Evolutionary conservation across 2,888 invertebrate species (phyloP).

Genomic region (Eupithecia centaureata): DNA sequence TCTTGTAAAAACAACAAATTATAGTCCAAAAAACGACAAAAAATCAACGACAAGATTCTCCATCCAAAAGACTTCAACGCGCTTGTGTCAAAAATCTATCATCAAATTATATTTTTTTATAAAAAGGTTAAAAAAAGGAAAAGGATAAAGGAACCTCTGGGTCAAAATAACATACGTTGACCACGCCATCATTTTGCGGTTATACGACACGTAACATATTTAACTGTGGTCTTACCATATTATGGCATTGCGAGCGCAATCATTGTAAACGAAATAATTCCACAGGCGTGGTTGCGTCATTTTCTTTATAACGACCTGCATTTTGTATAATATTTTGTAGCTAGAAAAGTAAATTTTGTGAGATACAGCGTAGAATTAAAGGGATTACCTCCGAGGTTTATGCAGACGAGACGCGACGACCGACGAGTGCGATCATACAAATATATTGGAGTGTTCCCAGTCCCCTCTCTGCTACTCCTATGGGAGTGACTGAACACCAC

Average conservation of each 20-base stretch:
- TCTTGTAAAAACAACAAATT: too few relatives aligned
- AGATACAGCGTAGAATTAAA: too few relatives aligned
- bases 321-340: slow-evolving; percentile 37
- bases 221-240: slow-evolving; percentile 45
- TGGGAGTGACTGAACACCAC: too few relatives aligned
- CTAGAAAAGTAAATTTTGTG: slow-evolving; percentile 18
- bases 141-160: too few relatives aligned
- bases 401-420: too few relatives aligned
- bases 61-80: slow-evolving; percentile 35
- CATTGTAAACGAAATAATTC: slow-evolving; percentile 60
- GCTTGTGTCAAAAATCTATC: slow-evolving; percentile 15
- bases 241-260: slow-evolving; percentile 62
- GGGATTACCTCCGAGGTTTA: too few relatives aligned
- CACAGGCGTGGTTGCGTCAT: slow-evolving; percentile 47
- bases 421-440: too few relatives aligned
- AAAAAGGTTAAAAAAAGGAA: too few relatives aligned
- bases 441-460: too few relatives aligned
- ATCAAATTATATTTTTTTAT: not conserved
- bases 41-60: not conserved
- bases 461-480: too few relatives aligned
- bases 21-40: not conserved
- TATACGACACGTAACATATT: slow-evolving; percentile 21
- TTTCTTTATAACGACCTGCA: slow-evolving; percentile 38
- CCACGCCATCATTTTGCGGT: slow-evolving; percentile 50
- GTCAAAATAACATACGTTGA: not conserved